Evolutionary conservation across 2,797 vertebrate genomes (phyloP).

Genomic region (Micrastur ruficollis): DNA sequence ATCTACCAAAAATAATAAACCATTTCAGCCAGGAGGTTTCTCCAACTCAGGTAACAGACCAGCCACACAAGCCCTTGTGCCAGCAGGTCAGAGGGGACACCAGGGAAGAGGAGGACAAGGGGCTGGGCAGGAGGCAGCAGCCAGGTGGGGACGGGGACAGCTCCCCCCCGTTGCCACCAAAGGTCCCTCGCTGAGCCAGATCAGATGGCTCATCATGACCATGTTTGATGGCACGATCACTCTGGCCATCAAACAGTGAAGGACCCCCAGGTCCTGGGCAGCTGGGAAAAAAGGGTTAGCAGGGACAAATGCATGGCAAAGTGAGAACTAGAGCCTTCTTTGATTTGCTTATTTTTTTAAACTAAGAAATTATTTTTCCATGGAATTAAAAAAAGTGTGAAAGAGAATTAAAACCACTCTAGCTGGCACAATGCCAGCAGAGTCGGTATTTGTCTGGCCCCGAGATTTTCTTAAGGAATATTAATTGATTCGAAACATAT

Average conservation of each 20-base stretch:
- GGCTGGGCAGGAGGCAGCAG: not conserved
- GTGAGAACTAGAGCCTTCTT: not conserved
- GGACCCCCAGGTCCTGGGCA: not conserved
- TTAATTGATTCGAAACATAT: not conserved
- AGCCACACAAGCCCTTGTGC: not conserved
- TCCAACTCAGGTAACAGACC: not conserved
- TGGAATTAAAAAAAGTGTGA: not conserved
- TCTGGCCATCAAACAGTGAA: not conserved
- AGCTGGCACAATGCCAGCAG: not conserved
- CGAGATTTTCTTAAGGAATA: not conserved
- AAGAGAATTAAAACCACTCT: not conserved
- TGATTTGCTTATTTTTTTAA: not conserved
- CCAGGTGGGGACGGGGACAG: not conserved
- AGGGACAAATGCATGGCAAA: rapidly evolving
- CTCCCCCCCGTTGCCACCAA: not conserved
- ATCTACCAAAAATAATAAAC: not conserved
- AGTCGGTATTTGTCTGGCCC: not conserved
- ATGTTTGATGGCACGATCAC: too few relatives aligned
- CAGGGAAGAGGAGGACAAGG: not conserved
- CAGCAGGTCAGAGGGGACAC: not conserved
- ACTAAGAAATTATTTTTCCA: not conserved
- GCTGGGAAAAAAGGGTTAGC: not conserved
- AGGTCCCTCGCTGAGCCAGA: rapidly evolving
- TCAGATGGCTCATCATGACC: too few relatives aligned
- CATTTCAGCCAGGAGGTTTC: not conserved